Conservation (phyloP, 1,140 invertebrate genomes). For the Drosophila eugracilis region DNA sequence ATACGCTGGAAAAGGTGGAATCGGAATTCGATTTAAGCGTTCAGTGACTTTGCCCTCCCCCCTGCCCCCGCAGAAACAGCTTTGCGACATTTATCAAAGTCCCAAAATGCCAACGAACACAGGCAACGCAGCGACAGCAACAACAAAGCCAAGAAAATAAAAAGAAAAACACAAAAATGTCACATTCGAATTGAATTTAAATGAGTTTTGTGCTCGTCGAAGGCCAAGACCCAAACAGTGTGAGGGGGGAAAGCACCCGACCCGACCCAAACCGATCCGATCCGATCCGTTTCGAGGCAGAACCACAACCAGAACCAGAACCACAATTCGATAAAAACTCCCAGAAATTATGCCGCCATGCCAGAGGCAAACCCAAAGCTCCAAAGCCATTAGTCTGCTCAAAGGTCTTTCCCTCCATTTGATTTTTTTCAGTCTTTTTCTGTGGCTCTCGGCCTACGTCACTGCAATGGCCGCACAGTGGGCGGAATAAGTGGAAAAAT, state of each 20-base stretch:
- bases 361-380: constrained; percentile 48
- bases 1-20: constrained; percentile 66
- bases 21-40: constrained; percentile 74
- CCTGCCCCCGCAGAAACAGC: constrained; percentile 38
- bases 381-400: constrained; percentile 45
- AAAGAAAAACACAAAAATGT: constrained; percentile 64
- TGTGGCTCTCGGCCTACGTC: constrained; percentile 5
- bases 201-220: constrained; percentile 65
- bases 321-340: constrained; percentile 63
- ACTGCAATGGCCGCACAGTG: constrained; percentile 29
- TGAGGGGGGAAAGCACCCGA: neutral
- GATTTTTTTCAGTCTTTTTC: constrained; percentile 15
- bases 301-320: constrained; percentile 34
- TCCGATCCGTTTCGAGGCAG: constrained; percentile 12
- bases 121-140: too few species aligned
- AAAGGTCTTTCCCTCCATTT: constrained; percentile 25
- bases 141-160: constrained; percentile 36
- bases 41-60: constrained; percentile 53
- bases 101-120: constrained; percentile 47
- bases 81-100: constrained; percentile 72
- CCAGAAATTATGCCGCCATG: constrained; percentile 55
- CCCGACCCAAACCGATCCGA: constrained; percentile 16
- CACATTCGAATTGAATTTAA: constrained; percentile 82
- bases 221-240: neutral
- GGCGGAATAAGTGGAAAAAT: constrained; percentile 6